Conservation (phyloP, 2,797 vertebrate species). For the Columba guinea region DNA sequence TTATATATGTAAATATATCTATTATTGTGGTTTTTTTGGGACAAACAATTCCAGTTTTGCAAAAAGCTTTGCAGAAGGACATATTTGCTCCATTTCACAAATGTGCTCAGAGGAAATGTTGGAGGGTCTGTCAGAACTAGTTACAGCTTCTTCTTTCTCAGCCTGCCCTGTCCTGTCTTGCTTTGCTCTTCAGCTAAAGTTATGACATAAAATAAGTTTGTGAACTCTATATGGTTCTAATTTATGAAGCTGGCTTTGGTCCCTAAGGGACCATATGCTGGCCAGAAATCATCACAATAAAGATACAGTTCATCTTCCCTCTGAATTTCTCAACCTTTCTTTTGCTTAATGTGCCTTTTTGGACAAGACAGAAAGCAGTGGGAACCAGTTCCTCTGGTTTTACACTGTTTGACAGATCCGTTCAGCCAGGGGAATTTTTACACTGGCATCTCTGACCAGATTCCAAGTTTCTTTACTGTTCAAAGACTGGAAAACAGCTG, state of each 20-base stretch:
- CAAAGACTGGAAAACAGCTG: constrained; percentile 45
- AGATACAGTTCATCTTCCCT: constrained; percentile 34
- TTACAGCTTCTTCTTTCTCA: constrained; percentile 17
- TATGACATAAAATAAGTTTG: constrained; percentile 25
- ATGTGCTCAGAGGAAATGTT: background rate
- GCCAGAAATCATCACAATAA: constrained; percentile 47
- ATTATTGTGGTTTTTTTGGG: background rate
- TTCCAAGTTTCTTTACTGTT: constrained; percentile 47
- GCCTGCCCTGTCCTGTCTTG: constrained; percentile 17
- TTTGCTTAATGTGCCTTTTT: constrained; percentile 9
- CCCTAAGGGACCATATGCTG: background rate
- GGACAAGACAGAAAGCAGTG: constrained; percentile 34
- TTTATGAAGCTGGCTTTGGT: constrained; percentile 51
- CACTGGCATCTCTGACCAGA: constrained; percentile 30
- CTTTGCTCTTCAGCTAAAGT: constrained; percentile 32
- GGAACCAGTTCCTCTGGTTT: constrained; percentile 35
- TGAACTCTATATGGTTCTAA: constrained; percentile 39
- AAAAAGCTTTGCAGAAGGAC: background rate
- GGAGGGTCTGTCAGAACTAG: background rate
- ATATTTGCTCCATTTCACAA: background rate
- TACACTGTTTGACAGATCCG: background rate
- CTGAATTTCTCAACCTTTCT: constrained; percentile 24
- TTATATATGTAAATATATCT: background rate
- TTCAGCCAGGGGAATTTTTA: constrained; percentile 40
- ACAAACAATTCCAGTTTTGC: background rate